Evolutionary conservation across 2,888 invertebrate genomes (phyloP).

Genomic region (Girardia tigrina): DNA sequence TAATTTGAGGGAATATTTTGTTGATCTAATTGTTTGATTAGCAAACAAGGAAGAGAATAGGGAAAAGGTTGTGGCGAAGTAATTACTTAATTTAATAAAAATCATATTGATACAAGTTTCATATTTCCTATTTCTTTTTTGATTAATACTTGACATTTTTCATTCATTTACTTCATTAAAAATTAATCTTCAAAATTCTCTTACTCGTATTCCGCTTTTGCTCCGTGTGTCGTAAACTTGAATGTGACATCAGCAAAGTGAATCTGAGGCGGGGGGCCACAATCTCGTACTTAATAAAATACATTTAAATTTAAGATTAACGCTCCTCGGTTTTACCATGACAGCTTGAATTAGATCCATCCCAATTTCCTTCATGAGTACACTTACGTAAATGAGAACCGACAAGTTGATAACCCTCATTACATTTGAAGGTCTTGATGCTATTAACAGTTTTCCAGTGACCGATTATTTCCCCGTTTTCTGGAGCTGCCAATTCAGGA

Average conservation of each 20-base stretch:
- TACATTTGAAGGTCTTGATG: conserved; percentile 28
- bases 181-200: too few relatives aligned
- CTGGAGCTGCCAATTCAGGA: conserved; percentile 25
- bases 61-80: too few relatives aligned
- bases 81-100: too few relatives aligned
- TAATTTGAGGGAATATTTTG: too few relatives aligned
- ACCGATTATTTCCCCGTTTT: conserved; percentile 25
- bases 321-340: neutral
- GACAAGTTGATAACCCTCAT: conserved; percentile 23
- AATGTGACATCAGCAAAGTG: neutral
- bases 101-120: too few relatives aligned
- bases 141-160: too few relatives aligned
- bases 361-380: conserved; percentile 17
- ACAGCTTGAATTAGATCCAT: conserved; percentile 21
- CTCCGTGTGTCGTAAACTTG: conserved; percentile 16
- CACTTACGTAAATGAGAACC: conserved; percentile 30
- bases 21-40: too few relatives aligned
- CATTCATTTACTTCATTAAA: too few relatives aligned
- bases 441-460: conserved; percentile 28
- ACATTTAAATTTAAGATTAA: neutral
- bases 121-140: too few relatives aligned
- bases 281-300: conserved; percentile 18
- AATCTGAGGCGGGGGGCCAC: conserved; percentile 27
- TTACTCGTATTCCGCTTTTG: conserved; percentile 24
- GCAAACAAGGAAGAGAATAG: too few relatives aligned